Conservation (phyloP, 2,797 vertebrate genomes). For the Masticophis lateralis region DNA sequence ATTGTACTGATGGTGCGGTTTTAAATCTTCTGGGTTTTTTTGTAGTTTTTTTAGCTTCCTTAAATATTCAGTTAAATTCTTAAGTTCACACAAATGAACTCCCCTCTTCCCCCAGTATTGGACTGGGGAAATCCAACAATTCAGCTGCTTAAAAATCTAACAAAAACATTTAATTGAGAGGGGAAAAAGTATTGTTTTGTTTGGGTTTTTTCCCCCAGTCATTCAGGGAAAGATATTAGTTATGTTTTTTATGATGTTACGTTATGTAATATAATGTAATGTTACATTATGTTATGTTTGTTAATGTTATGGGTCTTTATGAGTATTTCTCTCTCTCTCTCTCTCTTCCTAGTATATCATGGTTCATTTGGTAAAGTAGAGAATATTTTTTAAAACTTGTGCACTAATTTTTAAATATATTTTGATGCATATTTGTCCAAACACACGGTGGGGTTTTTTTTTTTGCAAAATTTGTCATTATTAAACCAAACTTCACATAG, state of each 20-base stretch:
- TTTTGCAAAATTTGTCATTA: background rate
- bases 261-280: background rate
- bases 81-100: background rate
- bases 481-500: background rate
- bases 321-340: background rate
- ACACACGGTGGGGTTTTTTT: background rate
- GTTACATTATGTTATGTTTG: background rate
- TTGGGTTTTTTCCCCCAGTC: background rate
- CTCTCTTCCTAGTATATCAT: background rate
- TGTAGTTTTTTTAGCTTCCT: conserved; percentile 54
- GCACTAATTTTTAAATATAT: background rate
- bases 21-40: conserved; percentile 52
- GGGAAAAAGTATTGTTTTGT: background rate
- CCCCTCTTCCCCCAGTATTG: background rate
- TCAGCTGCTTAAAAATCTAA: background rate
- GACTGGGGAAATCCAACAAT: conserved; percentile 25
- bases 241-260: background rate
- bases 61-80: conserved; percentile 54
- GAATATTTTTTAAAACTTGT: background rate
- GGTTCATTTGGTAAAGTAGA: background rate
- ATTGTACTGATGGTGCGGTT: conserved; percentile 41
- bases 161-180: background rate
- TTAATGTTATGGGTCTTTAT: background rate
- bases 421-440: background rate
- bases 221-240: background rate